These are phyloP conservation scores for Phataginus tetradactyla DNA, from an alignment of 2,797 vertebrate species.

Conservation along the genomic window DNA sequence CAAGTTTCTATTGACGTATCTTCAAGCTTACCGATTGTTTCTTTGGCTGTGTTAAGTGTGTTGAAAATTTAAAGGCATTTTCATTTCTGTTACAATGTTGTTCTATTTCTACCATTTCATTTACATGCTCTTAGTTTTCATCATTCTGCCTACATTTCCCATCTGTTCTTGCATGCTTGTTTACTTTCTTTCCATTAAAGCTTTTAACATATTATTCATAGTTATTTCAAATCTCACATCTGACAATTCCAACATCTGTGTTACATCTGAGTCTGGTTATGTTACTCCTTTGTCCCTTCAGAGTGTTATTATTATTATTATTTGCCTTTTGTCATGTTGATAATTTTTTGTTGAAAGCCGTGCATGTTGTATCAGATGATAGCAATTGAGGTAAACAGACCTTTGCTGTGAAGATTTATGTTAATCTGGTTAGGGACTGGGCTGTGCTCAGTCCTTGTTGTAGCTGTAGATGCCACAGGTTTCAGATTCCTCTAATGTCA, in stretches of 20 bases:
- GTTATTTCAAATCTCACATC: background rate
- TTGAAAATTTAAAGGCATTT: background rate
- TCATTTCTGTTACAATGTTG: background rate
- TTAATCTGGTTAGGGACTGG: background rate
- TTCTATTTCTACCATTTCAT: background rate
- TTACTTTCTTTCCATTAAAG: background rate
- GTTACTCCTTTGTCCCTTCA: background rate
- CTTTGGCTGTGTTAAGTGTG: background rate
- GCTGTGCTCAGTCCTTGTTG: background rate
- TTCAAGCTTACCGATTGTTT: background rate
- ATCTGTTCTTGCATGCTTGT: background rate
- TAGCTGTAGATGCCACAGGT: background rate
- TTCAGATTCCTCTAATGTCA: background rate
- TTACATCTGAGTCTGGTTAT: background rate
- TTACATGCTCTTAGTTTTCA: background rate
- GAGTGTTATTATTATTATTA: background rate
- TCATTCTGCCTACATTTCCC: background rate
- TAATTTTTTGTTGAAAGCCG: background rate
- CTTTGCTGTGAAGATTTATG: background rate
- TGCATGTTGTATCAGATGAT: background rate
- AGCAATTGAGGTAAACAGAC: background rate
- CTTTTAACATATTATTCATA: background rate
- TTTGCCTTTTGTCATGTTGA: background rate
- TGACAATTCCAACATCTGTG: background rate
- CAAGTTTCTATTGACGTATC: background rate